These are phyloP conservation scores for Megalurothrips usitatus DNA, from an alignment of 2,888 invertebrate genomes.

Conservation along the genomic window DNA sequence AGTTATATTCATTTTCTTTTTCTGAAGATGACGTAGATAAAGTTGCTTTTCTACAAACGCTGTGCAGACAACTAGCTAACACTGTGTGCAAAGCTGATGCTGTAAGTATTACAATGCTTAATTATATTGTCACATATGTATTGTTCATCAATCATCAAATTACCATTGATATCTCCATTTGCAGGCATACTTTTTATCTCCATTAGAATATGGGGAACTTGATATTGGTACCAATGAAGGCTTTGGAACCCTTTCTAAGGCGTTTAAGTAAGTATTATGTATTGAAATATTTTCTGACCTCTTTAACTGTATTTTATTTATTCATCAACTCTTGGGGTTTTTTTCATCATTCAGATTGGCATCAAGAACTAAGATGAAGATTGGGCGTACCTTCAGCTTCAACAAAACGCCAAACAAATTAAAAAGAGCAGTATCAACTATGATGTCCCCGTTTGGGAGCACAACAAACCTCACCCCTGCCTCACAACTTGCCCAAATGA, in stretches of 20 bases:
- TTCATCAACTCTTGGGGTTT: conserved; percentile 30
- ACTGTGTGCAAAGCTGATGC: conserved; percentile 89
- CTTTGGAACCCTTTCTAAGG: conserved; percentile 82
- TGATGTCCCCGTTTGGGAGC: conserved; percentile 88
- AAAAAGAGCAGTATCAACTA: conserved; percentile 89
- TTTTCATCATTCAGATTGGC: conserved; percentile 55
- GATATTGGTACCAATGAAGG: conserved; percentile 83
- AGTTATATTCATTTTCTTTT: conserved; percentile 81
- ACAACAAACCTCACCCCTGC: conserved; percentile 77
- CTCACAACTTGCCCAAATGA: conserved; percentile 79
- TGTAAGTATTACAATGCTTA: conserved; percentile 54
- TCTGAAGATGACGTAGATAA: conserved; percentile 80
- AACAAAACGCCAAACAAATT: conserved; percentile 92
- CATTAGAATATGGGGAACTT: conserved; percentile 73
- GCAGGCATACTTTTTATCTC: conserved; percentile 75
- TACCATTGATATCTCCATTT: conserved; percentile 39
- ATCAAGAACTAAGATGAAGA: conserved; percentile 76
- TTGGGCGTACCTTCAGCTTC: conserved; percentile 91
- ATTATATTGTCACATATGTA: conserved; percentile 17
- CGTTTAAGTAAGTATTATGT: conserved; percentile 62
- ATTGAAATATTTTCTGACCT: conserved; percentile 3
- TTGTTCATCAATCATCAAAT: conserved; percentile 34
- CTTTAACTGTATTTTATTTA: conserved; percentile 25
- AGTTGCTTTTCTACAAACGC: conserved; percentile 68
- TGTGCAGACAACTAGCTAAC: conserved; percentile 88